Base-by-base conservation (phyloP, 2,888 invertebrate species). In the Octodonta nipae region DNA sequence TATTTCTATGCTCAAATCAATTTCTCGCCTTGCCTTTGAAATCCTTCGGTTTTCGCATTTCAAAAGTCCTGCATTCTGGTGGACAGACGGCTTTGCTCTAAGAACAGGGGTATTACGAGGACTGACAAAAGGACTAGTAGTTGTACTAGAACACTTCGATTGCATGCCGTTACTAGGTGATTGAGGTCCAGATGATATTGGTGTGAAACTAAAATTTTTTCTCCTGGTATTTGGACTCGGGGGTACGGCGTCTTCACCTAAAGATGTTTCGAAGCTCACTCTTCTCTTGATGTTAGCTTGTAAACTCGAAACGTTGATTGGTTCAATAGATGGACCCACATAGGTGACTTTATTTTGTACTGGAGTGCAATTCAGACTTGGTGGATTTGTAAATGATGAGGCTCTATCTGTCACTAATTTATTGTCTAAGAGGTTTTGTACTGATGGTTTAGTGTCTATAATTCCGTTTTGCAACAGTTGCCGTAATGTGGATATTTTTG, bases 131-230 rank as follows among this genome's bases (percentile, higher is more conserved):
- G 83, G 82, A 56, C 79, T 80, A 13, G 75, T 79, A 31, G 73
- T 76, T 1, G 77, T 75, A 44, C 78, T 79, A 41, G 73, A 75
- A 14, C 69, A 66, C 45, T 70, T 71, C 2, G 71, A 71, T 13
- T 66, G 65, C 12, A 62, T 58, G 7, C 64, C 65, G 17, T 67
- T 58, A 12, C 37, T 34, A 2, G 78, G 77, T 2, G 77, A 77
- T 47, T 73, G 73, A 26, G 78, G 74, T n/a, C 75, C 76, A 5
- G 83, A 83, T 17, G 85, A 84, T 52, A 88, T 88, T 0, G 87
- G 87, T 15, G 81, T 80, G 52, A 88, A 88, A 57, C 79, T 84
- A 55, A 83, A 87, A 52, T 81, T 79, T 54, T 81, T 77, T 28
- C 81, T 72, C 38, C 79, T 68, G 26, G 81, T 76, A 40, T 80